A percentile compares a stretch with the other conserved stretches of the same genome.
phyloP scores from a whole-genome alignment of 2,113 vertebrate genomes.

The Paralichthys olivaceus region DNA sequence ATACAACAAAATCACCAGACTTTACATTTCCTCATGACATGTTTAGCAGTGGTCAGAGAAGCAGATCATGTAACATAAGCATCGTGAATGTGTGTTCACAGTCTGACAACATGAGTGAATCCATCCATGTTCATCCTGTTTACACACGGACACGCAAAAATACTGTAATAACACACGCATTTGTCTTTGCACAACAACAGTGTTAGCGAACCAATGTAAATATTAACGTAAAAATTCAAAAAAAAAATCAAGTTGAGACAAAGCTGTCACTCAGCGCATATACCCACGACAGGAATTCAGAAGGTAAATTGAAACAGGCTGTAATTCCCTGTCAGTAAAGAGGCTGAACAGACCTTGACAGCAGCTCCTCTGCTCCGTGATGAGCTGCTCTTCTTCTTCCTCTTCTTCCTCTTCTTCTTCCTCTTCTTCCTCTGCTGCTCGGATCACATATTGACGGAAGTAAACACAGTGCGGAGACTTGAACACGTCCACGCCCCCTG shows the following conservation, averaged over 20 bases:
- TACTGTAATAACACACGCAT: conserved; percentile 17
- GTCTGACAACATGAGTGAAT: not conserved
- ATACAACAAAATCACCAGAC: no score
- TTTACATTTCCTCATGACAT: not conserved
- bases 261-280: conserved; percentile 46
- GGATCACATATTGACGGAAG: conserved; percentile 84
- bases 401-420: conserved; percentile 1
- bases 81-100: not conserved
- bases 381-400: conserved; percentile 15
- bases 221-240: not conserved
- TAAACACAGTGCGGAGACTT: conserved; percentile 72
- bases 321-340: not conserved
- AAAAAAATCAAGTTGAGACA: not conserved
- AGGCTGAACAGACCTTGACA: conserved; percentile 48
- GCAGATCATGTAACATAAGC: not conserved
- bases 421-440: conserved; percentile 6
- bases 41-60: no score
- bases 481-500: conserved; percentile 40
- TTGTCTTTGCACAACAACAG: conserved; percentile 3
- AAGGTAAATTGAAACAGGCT: no score
- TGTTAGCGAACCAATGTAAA: not conserved
- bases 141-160: not conserved
- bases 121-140: not conserved
- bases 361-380: conserved; percentile 55
- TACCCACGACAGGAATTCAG: not conserved